Evolutionary conservation across 2,797 vertebrate genomes (phyloP), one percentile per base, ranked within the genome.

Genomic region (Eupleurogrammus muticus): DNA sequence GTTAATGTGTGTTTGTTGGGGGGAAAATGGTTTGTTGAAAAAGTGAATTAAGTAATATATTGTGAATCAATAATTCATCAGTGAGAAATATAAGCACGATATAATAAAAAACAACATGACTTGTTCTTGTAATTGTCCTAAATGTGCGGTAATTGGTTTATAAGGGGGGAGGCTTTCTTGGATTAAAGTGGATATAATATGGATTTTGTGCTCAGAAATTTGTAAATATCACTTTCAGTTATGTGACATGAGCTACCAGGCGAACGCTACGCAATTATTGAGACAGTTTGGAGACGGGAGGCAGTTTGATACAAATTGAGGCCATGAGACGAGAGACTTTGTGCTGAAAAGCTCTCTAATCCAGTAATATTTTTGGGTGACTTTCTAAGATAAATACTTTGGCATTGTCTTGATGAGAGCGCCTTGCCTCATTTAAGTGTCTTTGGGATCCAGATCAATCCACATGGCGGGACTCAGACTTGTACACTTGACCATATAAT

Each of bases 401-500:
- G 85, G 83, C 86, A 87, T 92, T 89, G 91, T 92, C 80, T 88
- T 70, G 83, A 86, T 66, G 77, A 82, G 83, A 88, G 70, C 46
- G 87, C 68, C 76, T 90, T 5, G 80, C 79, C 84, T 84, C 80
- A 76, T 89, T 84, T 85, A 84, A 90, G 81, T 75, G 88, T 92
- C 89, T 92, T 85, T 90, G 89, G 92, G 87, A 90, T 85, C 53
- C 11, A 67, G 85, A 91, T 92, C 85, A 91, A 55, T 90, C 86
- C 80, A 60, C 82, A 77, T 84, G 78, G 86, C 67, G 55, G 64
- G 80, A 85, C 78, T 87, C 87, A 54, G 77, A 83, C 85, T 86
- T 76, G 81, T 87, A 86, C 86, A 88, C 89, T 92, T 91, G 91
- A 93, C 92, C 92, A 89, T 90, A 91, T 92, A 91, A 92, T 88